These are phyloP conservation scores for Bicyclus anynana DNA, from an alignment of 1,140 invertebrate genomes.

Conservation along the genomic window DNA sequence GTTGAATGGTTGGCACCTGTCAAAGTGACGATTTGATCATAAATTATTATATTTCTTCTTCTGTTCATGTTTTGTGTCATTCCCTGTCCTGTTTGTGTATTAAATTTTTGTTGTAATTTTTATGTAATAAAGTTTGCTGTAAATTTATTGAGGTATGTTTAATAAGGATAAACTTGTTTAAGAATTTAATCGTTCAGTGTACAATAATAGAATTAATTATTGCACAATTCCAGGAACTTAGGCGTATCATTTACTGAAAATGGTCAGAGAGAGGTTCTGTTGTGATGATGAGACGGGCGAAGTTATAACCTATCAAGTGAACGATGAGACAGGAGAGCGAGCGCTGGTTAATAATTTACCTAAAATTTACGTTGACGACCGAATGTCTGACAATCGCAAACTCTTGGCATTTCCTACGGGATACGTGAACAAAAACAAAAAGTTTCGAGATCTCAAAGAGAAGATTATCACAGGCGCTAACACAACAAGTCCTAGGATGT, in stretches of 20 bases:
- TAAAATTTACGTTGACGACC: constrained; percentile 12
- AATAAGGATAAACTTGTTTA: too few species aligned
- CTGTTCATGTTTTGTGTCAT: too few species aligned
- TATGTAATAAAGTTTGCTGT: too few species aligned
- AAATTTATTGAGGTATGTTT: too few species aligned
- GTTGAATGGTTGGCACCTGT: too few species aligned
- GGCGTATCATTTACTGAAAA: constrained; percentile 9
- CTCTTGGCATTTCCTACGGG: constrained; percentile 42
- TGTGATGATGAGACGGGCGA: constrained; percentile 60
- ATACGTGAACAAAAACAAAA: constrained; percentile 45
- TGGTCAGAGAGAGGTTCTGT: constrained; percentile 36
- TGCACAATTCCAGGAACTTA: background rate
- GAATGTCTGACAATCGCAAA: constrained; percentile 21
- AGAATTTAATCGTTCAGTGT: too few species aligned
- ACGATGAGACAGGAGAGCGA: constrained; percentile 60
- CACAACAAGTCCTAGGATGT: constrained; percentile 45
- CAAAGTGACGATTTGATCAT: too few species aligned
- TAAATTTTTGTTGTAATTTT: too few species aligned
- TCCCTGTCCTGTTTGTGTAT: too few species aligned
- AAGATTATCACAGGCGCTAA: constrained; percentile 56
- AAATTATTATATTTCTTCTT: too few species aligned
- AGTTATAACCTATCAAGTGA: constrained; percentile 47
- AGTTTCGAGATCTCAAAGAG: constrained; percentile 50
- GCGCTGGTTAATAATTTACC: constrained; percentile 29
- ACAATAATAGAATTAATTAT: too few species aligned